Base-by-base conservation (phyloP, 2,888 invertebrate genomes). In the Proisotoma minuta region DNA sequence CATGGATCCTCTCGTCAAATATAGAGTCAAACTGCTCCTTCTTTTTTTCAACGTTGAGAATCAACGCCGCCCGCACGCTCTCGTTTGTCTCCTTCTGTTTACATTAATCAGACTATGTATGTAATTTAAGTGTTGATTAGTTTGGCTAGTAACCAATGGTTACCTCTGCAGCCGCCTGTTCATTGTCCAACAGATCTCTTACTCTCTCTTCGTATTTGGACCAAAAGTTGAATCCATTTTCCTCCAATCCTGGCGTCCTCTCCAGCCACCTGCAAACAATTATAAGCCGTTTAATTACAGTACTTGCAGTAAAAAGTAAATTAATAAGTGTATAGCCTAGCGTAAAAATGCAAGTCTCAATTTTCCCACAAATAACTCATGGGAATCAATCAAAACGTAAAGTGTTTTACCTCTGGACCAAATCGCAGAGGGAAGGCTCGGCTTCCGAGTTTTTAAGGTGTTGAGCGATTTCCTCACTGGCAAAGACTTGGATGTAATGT, bases 201-300 rank as follows among this genome's bases (percentile, higher is more conserved):
- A 91, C 91, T 1, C 87, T 84, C 1, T 81, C 79, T 73, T 87
- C 84, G 79, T 93, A 98, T 75, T 93, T 92, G 28, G 87, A 86
- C 96, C 96, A 97, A 79, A 98, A 98, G 78, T 94, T 87, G 76
- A 95, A 96, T 1, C 89, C 91, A 57, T 84, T 81, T 0, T 84
- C 80, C 76, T 91, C 89, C 23, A 97, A 81, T 0, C 97, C 97
- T 0, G 98, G 98, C 0, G 96, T 97, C 49, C 97, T 82, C 74
- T 94, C 94, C 66, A 98, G 78, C 98, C 98, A 98, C 50, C 72
- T 73, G 29, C 4, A n/a, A n/a, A n/a, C n/a, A n/a, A n/a, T n/a
- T n/a, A n/a, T n/a, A n/a, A n/a, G n/a, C n/a, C n/a, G n/a, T n/a
- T n/a, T n/a, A n/a, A n/a, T n/a, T n/a, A n/a, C n/a, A n/a, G n/a